Base-by-base conservation (phyloP, 2,113 vertebrate genomes). In the Tragelaphus scriptus region DNA sequence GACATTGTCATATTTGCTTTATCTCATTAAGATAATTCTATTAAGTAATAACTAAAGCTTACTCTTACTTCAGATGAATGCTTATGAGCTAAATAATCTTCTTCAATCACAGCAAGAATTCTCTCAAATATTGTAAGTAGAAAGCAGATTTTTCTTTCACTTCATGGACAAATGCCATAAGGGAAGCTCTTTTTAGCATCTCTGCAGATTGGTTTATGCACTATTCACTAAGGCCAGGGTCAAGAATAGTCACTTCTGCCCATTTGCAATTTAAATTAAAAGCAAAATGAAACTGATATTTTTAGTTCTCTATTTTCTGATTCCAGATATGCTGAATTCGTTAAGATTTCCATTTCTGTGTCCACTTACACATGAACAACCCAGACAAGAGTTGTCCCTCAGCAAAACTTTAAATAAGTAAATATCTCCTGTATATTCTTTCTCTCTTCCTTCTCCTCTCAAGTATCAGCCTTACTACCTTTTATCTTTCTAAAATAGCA, bases 261-360 rank as follows among this genome's bases (percentile, higher is more conserved):
- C 68, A 11, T 25, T 68, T 81, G 23, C 12, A 96, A 88, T 61
- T 88, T 92, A 90, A 26, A 90, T 88, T 40, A 51, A 96, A 97
- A 92, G 17, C 13, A 79, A 94, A 85, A 63, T 28, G 21, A 61
- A 84, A n/a, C 10, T 30, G 26, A 3, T 32, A 14, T 25, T 91
- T 95, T 88, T 58, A 68, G 30, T 84, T 91, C 44, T 88, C 32
- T 94, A 6, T 77, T 91, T 95, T 94, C n/a, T 90, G 90, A 84
- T 58, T 85, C 47, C 21, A 61, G 55, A 80, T 71, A 79, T 21
- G 11, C 19, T 95, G 53, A 94, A 47, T 86, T 92, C 85, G 86
- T 82, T 85, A 85, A 94, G n/a, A 36, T 32, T 77, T 19, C 30
- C 55, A n/a, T 51, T 79, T 21, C 36, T 84, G 9, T 55, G 13